phyloP scores from a whole-genome alignment of 2,888 invertebrate genomes.

The Ectemnius lituratus region DNA sequence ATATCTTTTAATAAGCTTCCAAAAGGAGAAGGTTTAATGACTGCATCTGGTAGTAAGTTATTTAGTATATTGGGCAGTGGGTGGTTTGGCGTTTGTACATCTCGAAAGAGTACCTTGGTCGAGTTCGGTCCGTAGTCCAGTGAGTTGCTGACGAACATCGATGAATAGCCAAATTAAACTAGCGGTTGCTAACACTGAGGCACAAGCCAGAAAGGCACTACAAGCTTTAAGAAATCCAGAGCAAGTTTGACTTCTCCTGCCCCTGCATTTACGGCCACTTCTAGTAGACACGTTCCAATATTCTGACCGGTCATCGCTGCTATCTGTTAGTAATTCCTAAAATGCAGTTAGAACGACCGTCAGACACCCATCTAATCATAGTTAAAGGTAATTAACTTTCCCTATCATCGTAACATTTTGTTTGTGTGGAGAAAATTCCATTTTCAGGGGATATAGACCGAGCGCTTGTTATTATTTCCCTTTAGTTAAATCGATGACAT shows the following conservation, averaged over 20 bases:
- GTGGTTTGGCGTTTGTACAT: conserved; percentile 7
- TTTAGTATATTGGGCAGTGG: neutral
- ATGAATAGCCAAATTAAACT: conserved; percentile 85
- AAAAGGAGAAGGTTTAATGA: too few species aligned
- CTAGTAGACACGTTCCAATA: conserved; percentile 75
- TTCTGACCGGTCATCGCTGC: conserved; percentile 82
- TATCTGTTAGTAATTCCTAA: conserved; percentile 83
- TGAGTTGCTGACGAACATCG: conserved; percentile 84
- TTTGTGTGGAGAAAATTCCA: too few species aligned
- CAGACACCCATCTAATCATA: neutral
- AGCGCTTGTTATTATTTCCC: too few species aligned
- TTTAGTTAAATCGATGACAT: too few species aligned
- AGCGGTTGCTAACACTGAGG: conserved; percentile 83
- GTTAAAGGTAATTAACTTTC: too few species aligned
- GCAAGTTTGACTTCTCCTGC: conserved; percentile 74
- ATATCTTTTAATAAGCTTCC: too few species aligned
- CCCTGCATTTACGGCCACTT: conserved; percentile 68
- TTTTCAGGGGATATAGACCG: too few species aligned
- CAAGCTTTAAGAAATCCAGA: conserved; percentile 81
- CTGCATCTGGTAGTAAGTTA: too few species aligned
- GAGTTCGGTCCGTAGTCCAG: conserved; percentile 82
- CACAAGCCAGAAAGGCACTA: conserved; percentile 81
- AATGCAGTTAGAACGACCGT: conserved; percentile 47
- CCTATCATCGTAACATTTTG: too few species aligned
- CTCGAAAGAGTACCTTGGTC: conserved; percentile 81